Base-by-base conservation (phyloP, 1,140 invertebrate species). In the Eurosta solidaginis region DNA sequence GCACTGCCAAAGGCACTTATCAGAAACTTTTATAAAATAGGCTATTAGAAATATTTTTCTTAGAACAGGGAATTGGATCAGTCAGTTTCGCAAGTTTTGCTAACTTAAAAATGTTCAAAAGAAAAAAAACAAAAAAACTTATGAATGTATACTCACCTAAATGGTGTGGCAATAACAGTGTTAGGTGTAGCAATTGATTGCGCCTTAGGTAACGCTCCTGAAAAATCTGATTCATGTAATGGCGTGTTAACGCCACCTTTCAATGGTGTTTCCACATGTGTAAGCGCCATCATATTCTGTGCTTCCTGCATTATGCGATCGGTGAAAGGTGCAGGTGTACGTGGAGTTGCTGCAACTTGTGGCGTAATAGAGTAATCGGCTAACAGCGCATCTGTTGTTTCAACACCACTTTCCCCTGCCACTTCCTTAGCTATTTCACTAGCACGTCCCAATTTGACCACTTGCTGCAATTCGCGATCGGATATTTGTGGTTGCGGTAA, bases 261-360 rank as follows among this genome's bases (percentile, higher is more conserved):
- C 1, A 99, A 88, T 12, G 98, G 98, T 0, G 98, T 99, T 83
- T 99, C 98, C 0, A 98, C 97, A 86, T 99, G 97, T 0, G 96
- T 96, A 6, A 99, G 88, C 4, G 98, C 98, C 95, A 99, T 98
- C 77, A 99, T 95, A 88, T 99, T 99, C 88, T 99, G 97, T 0
- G 98, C 97, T 89, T 99, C 98, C 92, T 98, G 92, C 79, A 96
- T 89, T 77, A 94, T 92, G 78, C 92, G 84, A 82, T 96, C 95
- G 50, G 90, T 94, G 85, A 88, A 89, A 50, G 91, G 91, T 2
- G 95, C 93, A 0, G 97, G 96, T 1, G 97, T 98, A 77, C 97
- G 90, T 6, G 97, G 95, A 9, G 97, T 98, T 42, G 92, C 91
- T 17, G 92, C 90, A 14, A 91, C 88, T 86, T 92, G 91, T 78